Evolutionary conservation across 2,113 vertebrate genomes (phyloP).

Genomic region (Passer domesticus): DNA sequence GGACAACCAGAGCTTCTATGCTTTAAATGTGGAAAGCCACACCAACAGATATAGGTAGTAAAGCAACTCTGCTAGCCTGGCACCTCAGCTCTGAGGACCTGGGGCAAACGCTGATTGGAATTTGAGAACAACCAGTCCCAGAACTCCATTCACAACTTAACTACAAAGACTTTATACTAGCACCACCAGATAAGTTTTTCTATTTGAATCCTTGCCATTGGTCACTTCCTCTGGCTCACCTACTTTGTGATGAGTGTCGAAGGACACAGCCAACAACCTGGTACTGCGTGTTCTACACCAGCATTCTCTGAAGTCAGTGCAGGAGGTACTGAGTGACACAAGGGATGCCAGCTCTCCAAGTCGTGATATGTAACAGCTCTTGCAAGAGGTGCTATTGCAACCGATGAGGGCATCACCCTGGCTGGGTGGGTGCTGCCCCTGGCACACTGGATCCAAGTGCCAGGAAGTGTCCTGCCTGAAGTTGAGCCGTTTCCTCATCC

Average conservation of each 20-base stretch:
- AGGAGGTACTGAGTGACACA: not conserved
- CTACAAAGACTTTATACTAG: not conserved
- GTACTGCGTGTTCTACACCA: not conserved
- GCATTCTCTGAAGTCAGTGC: not conserved
- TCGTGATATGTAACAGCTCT: not conserved
- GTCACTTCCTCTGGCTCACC: not conserved
- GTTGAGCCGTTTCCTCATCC: not conserved
- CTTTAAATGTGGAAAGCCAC: not conserved
- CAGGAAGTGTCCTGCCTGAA: not conserved
- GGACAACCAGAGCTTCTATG: not conserved
- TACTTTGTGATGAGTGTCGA: not conserved
- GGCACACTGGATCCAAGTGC: not conserved
- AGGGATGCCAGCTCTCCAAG: not conserved
- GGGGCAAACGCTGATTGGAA: not conserved
- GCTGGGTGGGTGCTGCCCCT: not conserved
- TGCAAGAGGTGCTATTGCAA: not conserved
- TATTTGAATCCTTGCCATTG: not conserved
- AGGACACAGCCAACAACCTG: not conserved
- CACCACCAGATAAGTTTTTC: not conserved
- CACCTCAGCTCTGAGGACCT: not conserved
- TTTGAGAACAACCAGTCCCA: not conserved
- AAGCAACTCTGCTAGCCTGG: not conserved
- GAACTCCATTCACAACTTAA: not conserved
- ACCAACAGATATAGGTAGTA: not conserved
- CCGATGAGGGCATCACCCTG: accelerated